Conservation (phyloP, 2,113 vertebrate genomes). For the Mola mola region DNA sequence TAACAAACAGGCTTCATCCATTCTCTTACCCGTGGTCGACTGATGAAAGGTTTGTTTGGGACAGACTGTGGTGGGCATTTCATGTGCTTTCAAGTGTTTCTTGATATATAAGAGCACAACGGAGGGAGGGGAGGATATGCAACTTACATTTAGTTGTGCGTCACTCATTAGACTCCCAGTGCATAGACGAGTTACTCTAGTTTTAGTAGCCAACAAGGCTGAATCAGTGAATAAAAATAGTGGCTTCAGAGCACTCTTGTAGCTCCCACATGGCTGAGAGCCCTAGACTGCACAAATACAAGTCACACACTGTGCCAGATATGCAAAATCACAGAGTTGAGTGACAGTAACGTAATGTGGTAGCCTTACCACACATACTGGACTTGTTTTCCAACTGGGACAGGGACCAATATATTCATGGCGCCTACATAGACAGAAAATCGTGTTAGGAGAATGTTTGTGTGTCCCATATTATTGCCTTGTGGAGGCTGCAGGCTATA, state of each 20-base stretch:
- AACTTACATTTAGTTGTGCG: slow-evolving; percentile 36
- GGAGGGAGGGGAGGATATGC: slow-evolving; percentile 14
- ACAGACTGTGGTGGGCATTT: neutral
- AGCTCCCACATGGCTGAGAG: slow-evolving; percentile 36
- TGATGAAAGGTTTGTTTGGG: neutral
- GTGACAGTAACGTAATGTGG: slow-evolving; percentile 42
- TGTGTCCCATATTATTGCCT: slow-evolving; percentile 40
- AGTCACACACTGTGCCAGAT: slow-evolving; percentile 31
- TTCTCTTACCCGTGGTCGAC: neutral
- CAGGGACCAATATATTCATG: slow-evolving; percentile 47
- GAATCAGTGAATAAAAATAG: slow-evolving; percentile 70
- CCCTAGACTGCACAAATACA: slow-evolving; percentile 27
- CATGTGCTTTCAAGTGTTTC: neutral
- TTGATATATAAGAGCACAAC: neutral
- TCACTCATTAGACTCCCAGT: slow-evolving; percentile 24
- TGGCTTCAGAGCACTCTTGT: slow-evolving; percentile 28
- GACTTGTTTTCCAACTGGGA: slow-evolving; percentile 38
- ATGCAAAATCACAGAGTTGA: slow-evolving; percentile 28
- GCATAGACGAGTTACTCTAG: slow-evolving; percentile 15
- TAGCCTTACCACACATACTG: slow-evolving; percentile 25
- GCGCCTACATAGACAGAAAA: slow-evolving; percentile 26
- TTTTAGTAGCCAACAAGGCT: slow-evolving; percentile 22
- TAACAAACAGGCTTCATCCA: neutral
- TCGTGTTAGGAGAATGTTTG: slow-evolving; percentile 4
- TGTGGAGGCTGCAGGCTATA: slow-evolving; percentile 47